phyloP scores from a whole-genome alignment of 1,140 invertebrate genomes.

The Zaprionus vittiger region DNA sequence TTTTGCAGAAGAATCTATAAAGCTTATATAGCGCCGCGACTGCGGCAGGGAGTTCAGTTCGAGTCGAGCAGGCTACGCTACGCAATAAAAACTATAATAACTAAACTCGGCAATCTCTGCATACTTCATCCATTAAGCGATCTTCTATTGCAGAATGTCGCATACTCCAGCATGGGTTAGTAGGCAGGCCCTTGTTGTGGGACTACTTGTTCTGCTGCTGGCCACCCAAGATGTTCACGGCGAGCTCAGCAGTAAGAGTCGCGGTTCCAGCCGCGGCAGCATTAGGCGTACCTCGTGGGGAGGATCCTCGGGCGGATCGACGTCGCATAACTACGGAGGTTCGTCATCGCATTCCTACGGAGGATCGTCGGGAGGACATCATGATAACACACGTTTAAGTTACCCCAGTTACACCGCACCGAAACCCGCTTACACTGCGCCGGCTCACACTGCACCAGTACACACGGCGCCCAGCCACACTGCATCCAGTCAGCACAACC shows the following conservation, averaged over 20 bases:
- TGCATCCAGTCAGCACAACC: slow-evolving; percentile 19
- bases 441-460: neutral
- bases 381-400: slow-evolving; percentile 61
- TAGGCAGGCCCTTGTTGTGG: slow-evolving; percentile 35
- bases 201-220: slow-evolving; percentile 52
- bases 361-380: slow-evolving; percentile 19
- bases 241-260: slow-evolving; percentile 63
- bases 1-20: neutral
- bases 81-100: neutral
- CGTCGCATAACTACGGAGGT: neutral
- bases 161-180: slow-evolving; percentile 39
- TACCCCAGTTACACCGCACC: slow-evolving; percentile 29
- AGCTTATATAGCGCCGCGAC: slow-evolving; percentile 1
- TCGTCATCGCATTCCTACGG: slow-evolving; percentile 9
- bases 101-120: neutral
- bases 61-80: slow-evolving; percentile 12
- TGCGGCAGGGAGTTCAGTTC: slow-evolving; percentile 22
- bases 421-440: neutral
- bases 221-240: slow-evolving; percentile 52
- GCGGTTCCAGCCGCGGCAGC: slow-evolving; percentile 21
- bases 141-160: slow-evolving; percentile 54
- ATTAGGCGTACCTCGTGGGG: slow-evolving; percentile 34
- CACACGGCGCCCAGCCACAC: slow-evolving; percentile 12
- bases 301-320: slow-evolving; percentile 8
- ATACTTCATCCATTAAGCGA: neutral